Evolutionary conservation across 2,797 vertebrate genomes (phyloP).

Genomic region (Lates japonicus): DNA sequence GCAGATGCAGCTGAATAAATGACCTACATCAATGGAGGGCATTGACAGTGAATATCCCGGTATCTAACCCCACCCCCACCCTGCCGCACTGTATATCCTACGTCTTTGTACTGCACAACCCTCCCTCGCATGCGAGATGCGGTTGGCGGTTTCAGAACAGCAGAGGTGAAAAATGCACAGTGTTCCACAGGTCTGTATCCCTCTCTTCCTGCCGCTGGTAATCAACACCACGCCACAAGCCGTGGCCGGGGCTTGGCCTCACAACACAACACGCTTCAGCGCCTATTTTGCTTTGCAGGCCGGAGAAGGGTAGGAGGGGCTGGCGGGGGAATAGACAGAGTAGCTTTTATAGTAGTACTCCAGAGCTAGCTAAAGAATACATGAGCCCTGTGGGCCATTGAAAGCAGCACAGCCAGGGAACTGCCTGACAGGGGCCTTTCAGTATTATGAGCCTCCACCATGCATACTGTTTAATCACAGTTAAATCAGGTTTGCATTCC

Average conservation of each 20-base stretch:
- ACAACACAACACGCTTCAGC: conserved; percentile 67
- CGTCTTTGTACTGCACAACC: conserved; percentile 67
- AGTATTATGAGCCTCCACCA: conserved; percentile 47
- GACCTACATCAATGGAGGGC: conserved; percentile 87
- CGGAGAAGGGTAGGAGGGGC: conserved; percentile 65
- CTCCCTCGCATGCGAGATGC: conserved; percentile 63
- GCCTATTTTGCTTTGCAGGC: conserved; percentile 74
- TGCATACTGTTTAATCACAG: conserved; percentile 64
- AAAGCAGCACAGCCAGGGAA: conserved; percentile 58
- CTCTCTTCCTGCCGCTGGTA: conserved; percentile 79
- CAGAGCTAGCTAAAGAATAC: conserved; percentile 82
- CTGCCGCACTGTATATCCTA: conserved; percentile 68
- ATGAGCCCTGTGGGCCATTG: conserved; percentile 74
- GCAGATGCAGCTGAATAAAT: conserved; percentile 84
- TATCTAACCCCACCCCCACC: conserved; percentile 75
- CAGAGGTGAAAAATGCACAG: conserved; percentile 64
- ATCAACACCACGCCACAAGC: conserved; percentile 77
- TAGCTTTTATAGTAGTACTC: conserved; percentile 79
- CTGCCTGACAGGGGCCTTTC: conserved; percentile 56
- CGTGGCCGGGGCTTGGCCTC: conserved; percentile 58
- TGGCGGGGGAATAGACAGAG: conserved; percentile 71
- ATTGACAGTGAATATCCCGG: conserved; percentile 81
- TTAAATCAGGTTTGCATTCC: conserved; percentile 51
- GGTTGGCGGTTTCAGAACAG: conserved; percentile 56
- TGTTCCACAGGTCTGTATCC: conserved; percentile 76